These are phyloP conservation scores for Heterocephalus glaber DNA, from an alignment of 2,113 vertebrate genomes.

Conservation along the genomic window DNA sequence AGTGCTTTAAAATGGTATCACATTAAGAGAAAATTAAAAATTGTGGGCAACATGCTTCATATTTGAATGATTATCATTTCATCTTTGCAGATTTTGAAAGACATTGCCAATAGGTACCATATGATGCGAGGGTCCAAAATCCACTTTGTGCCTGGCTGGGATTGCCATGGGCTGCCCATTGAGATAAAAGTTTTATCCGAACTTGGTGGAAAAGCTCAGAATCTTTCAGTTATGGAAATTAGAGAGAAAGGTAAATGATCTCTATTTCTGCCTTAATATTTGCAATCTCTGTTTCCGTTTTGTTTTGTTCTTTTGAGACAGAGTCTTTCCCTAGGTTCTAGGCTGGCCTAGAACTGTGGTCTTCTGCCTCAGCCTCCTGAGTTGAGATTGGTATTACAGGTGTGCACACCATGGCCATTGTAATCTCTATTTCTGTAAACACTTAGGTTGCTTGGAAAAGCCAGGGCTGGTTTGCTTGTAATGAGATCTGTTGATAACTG, in stretches of 20 bases:
- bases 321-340: neutral
- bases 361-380: neutral
- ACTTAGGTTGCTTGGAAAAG: neutral
- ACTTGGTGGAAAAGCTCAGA: conserved; percentile 83
- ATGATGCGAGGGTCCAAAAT: conserved; percentile 93
- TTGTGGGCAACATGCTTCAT: neutral
- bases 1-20: conserved; percentile 22
- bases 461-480: neutral
- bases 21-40: neutral
- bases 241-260: conserved; percentile 89
- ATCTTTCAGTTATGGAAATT: conserved; percentile 92
- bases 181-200: conserved; percentile 95
- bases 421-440: neutral
- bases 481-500: neutral
- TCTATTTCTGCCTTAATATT: conserved; percentile 39
- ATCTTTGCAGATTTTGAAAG: conserved; percentile 93
- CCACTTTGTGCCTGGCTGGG: conserved; percentile 97
- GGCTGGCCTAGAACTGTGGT: neutral
- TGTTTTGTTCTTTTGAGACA: neutral
- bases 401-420: neutral
- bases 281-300: neutral
- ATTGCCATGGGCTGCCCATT: conserved; percentile 97
- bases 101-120: conserved; percentile 95
- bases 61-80: neutral
- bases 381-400: neutral